These are phyloP conservation scores for Coelogynopora nodosa DNA, from an alignment of 2,888 invertebrate species.

Conservation along the genomic window DNA sequence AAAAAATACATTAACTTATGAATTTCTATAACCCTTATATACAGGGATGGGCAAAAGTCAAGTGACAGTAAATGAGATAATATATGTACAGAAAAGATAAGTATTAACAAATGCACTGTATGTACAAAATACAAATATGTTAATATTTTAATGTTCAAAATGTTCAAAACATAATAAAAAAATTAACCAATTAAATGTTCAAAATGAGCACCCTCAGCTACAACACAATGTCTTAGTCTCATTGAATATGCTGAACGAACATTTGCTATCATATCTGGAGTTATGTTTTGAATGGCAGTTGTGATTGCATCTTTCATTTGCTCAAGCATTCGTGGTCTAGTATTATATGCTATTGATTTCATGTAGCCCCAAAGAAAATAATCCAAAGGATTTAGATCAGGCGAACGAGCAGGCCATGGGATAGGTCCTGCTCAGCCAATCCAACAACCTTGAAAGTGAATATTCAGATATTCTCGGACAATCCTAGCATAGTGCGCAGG, in stretches of 20 bases:
- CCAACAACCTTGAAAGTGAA: background rate
- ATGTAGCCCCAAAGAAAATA: slow-evolving; percentile 51
- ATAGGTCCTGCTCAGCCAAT: slow-evolving; percentile 24
- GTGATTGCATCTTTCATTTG: background rate
- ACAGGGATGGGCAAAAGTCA: too few relatives aligned
- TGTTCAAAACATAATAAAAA: too few relatives aligned
- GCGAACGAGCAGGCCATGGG: background rate
- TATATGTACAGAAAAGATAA: too few relatives aligned
- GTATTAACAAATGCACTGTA: too few relatives aligned
- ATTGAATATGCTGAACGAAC: background rate
- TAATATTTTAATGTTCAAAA: too few relatives aligned
- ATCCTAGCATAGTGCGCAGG: slow-evolving; percentile 9
- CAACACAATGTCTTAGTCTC: slow-evolving; percentile 21
- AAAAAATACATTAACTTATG: too few relatives aligned
- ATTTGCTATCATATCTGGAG: background rate
- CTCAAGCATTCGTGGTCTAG: background rate
- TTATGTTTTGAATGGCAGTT: background rate
- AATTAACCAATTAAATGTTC: background rate
- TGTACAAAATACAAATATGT: too few relatives aligned
- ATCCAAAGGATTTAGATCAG: background rate
- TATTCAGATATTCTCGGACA: background rate
- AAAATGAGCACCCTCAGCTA: background rate
- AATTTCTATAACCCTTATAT: too few relatives aligned
- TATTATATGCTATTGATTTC: slow-evolving; percentile 45
- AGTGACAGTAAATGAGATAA: too few relatives aligned